Evolutionary conservation across 2,888 invertebrate genomes (phyloP), one percentile per base, ranked within the genome.

Genomic region (Hylaea fasciaria): DNA sequence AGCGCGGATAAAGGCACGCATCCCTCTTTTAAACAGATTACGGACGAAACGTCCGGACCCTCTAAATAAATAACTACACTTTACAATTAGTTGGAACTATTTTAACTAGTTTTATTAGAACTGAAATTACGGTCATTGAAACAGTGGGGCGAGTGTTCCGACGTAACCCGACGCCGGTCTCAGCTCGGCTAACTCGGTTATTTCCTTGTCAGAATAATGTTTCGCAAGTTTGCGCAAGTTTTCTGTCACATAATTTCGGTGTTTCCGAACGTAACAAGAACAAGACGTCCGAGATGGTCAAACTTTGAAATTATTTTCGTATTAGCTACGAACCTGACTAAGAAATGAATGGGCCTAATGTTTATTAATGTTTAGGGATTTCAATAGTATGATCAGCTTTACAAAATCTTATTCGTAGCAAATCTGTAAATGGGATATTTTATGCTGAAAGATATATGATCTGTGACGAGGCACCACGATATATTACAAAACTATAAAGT

Each of bases 61-160:
- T 32, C 50, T 58, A 50, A 64, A 64, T 64, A 68, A 65, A 68
- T 68, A 64, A 66, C 57, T 55, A 53, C 57, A 62, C 55, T 65
- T 62, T 35, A 50, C 58, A 59, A 62, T 64, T 61, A 59, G 59
- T 66, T 50, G 28, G 9, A 47, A 50, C 57, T 62, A 57, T 62
- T 66, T 58, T 60, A 66, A 68, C 66, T 66, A 52, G 57, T 62
- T 62, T 58, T 64, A 62, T 66, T 65, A 47, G 44, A 57, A 50
- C 51, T 49, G 32, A 44, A 54, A 40, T 59, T 13, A 59, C 56
- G 49, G 48, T 46, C 53, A 44, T 13, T 11, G 44, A 37, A 57
- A 62, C 46, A 58, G 51, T 53, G 45, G 35, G 32, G 47, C n/a
- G 14, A 55, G 49, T 58, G 16, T 43, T 43, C 51, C 13, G 16